Conservation (phyloP, 2,113 vertebrate species). For the Gallinago jamesoni region DNA sequence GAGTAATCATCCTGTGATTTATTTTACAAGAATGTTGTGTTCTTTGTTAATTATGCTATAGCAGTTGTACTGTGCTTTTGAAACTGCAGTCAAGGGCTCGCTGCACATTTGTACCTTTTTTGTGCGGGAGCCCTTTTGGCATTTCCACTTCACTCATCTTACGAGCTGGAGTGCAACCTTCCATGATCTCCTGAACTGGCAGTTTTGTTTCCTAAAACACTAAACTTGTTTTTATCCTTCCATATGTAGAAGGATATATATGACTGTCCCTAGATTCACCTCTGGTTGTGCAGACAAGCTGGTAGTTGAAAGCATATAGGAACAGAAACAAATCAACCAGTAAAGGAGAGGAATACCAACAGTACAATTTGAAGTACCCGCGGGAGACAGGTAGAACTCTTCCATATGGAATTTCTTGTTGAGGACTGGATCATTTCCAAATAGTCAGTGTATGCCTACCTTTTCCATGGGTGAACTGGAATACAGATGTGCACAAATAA, state of each 20-base stretch:
- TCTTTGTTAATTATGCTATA: constrained; percentile 4
- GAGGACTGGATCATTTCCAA: not conserved
- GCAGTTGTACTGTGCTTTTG: not conserved
- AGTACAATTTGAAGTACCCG: not conserved
- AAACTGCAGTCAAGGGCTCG: not conserved
- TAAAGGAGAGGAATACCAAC: not conserved
- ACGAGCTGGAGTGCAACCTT: not conserved
- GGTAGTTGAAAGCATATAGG: not conserved
- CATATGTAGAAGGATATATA: not conserved
- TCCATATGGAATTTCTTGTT: not conserved
- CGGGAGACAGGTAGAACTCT: not conserved
- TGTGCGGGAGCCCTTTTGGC: not conserved
- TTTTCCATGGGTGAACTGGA: not conserved
- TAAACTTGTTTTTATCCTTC: constrained; percentile 26
- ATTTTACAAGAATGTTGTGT: not conserved
- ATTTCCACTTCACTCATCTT: constrained; percentile 28
- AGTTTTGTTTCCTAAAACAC: constrained; percentile 13
- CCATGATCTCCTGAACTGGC: not conserved
- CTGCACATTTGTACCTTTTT: not conserved
- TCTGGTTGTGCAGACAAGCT: not conserved
- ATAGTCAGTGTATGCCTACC: not conserved
- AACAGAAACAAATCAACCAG: not conserved
- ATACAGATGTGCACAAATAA: not conserved
- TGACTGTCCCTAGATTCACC: constrained; percentile 10
- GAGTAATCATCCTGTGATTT: not conserved